phyloP scores from a whole-genome alignment of 2,888 invertebrate species.

The Cantharis rustica region DNA sequence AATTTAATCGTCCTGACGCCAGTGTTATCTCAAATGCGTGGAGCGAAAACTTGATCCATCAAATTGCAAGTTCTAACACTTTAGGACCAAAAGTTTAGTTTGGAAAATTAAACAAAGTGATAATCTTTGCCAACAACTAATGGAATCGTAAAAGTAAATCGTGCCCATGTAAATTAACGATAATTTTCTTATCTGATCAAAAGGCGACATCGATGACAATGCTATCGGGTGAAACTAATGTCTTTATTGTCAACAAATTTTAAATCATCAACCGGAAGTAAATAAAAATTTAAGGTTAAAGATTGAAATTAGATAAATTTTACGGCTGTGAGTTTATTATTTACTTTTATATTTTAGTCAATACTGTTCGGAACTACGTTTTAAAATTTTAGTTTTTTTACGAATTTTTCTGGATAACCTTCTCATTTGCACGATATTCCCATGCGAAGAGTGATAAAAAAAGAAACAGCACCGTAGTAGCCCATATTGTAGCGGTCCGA shows the following conservation, averaged over 20 bases:
- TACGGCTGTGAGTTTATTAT: neutral
- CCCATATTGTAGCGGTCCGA: too few species aligned
- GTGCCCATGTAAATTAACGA: neutral
- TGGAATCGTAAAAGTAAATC: neutral
- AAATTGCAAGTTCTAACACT: neutral
- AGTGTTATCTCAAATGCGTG: neutral
- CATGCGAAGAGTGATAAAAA: too few species aligned
- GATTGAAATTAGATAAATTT: neutral
- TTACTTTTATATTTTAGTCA: too few species aligned
- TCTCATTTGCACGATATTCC: neutral
- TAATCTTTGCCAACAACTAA: neutral
- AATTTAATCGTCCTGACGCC: neutral
- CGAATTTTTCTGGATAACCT: neutral
- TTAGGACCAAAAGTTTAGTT: neutral
- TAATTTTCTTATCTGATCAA: neutral
- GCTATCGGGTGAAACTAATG: neutral
- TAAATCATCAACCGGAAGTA: neutral
- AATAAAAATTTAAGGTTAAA: neutral
- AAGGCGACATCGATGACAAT: neutral
- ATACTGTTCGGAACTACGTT: neutral
- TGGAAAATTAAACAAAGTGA: neutral
- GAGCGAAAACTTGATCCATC: neutral
- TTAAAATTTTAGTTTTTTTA: neutral
- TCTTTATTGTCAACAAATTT: neutral
- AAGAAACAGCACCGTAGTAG: too few species aligned